Conservation (phyloP, 2,797 vertebrate genomes). For the Picus viridis region DNA sequence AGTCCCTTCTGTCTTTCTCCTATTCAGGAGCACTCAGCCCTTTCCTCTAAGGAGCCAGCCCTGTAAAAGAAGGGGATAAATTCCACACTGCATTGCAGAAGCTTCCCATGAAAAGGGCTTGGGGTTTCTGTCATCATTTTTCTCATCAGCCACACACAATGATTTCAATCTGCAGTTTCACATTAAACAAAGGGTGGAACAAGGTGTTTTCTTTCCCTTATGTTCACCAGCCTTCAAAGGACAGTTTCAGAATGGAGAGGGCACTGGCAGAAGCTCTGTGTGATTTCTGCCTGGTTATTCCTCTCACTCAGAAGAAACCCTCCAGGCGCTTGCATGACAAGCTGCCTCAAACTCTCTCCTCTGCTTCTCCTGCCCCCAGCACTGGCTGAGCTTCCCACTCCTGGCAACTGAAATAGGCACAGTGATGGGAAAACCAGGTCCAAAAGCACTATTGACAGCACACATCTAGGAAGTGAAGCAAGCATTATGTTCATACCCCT, state of each 20-base stretch:
- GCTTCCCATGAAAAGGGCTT: neutral
- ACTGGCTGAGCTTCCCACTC: neutral
- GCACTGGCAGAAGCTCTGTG: neutral
- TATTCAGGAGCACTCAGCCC: neutral
- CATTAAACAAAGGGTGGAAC: conserved; percentile 15
- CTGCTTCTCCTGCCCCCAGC: neutral
- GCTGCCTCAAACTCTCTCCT: neutral
- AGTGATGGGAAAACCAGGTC: neutral
- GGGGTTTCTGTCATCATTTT: conserved; percentile 40
- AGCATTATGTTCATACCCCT: neutral
- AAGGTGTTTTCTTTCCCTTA: neutral
- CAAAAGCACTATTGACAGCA: neutral
- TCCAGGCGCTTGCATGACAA: neutral
- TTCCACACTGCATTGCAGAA: conserved; percentile 3
- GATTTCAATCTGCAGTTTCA: conserved; percentile 17
- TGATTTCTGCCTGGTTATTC: neutral
- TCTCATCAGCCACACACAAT: conserved; percentile 33
- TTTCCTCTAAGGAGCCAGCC: neutral
- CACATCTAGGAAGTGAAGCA: neutral
- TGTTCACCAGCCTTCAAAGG: neutral
- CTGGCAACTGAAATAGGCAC: neutral
- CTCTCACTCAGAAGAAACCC: neutral
- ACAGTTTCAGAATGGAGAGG: neutral
- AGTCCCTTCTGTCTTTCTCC: neutral
- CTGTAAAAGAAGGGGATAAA: neutral